A percentile compares a stretch with the other conserved stretches of the same genome.
Evolutionary conservation across 37 sponge, comb jelly and placozoan genomes (phyloP).

Genomic region (Halisarca cf. caerulea): DNA sequence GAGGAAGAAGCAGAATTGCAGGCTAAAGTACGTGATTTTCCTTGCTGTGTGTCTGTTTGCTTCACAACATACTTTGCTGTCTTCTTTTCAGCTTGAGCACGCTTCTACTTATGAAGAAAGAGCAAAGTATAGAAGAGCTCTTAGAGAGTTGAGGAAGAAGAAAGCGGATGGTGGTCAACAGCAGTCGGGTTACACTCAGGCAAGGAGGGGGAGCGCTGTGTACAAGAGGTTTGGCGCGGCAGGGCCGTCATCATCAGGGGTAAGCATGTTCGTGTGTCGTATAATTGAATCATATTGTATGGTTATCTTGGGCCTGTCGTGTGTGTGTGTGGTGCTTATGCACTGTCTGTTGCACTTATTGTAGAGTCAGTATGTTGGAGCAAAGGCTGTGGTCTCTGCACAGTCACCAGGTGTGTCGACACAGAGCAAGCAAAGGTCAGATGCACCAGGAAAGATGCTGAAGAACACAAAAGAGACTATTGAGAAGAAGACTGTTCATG

Average conservation of each 20-base stretch:
- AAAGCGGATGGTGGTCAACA: slow-evolving; percentile 10
- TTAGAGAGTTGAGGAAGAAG: slow-evolving; percentile 57
- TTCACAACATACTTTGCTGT: no score
- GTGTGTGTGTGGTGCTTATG: not conserved
- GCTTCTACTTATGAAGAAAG: slow-evolving; percentile 77
- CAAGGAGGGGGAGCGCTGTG: slow-evolving; percentile 35
- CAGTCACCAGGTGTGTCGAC: no score
- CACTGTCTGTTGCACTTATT: not conserved
- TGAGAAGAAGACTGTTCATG: not conserved
- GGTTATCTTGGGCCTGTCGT: no score
- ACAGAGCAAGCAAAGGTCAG: no score
- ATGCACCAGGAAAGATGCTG: no score
- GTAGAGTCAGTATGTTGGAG: no score
- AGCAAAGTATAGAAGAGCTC: slow-evolving; percentile 53
- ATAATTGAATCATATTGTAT: not conserved
- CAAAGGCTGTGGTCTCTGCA: no score
- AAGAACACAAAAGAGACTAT: not conserved
- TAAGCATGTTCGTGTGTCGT: not conserved
- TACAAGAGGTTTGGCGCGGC: slow-evolving; percentile 62
- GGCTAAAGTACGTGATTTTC: not conserved
- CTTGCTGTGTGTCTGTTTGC: no score
- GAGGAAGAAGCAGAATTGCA: not conserved
- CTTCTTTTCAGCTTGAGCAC: slow-evolving; percentile 44
- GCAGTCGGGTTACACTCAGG: not conserved
- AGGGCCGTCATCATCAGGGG: not conserved